Conservation (phyloP, 1,140 invertebrate species). For the Ips nitidus region DNA sequence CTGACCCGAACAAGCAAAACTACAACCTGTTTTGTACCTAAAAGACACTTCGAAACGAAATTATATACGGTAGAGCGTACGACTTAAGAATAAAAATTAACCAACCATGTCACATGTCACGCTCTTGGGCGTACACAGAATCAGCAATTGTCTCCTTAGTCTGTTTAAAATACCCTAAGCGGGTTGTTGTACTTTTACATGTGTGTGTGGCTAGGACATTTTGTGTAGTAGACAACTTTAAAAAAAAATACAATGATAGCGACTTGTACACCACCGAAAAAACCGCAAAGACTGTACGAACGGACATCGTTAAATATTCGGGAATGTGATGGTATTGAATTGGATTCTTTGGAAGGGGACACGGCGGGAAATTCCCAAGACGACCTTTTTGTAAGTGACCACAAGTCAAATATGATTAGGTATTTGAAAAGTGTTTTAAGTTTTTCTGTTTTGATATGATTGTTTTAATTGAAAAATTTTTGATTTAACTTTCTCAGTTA, state of each 20-base stretch:
- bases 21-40: no score
- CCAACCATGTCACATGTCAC: slow-evolving; percentile 50
- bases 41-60: slow-evolving; percentile 12
- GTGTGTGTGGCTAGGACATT: background rate
- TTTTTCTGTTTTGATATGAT: no score
- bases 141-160: slow-evolving; percentile 43
- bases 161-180: slow-evolving; percentile 30
- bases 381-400: slow-evolving; percentile 21
- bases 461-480: no score
- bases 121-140: slow-evolving; percentile 48
- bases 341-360: slow-evolving; percentile 48
- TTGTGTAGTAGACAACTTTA: background rate
- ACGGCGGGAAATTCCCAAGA: slow-evolving; percentile 6
- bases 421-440: no score
- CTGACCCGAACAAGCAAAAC: no score
- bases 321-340: slow-evolving; percentile 45
- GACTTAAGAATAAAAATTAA: slow-evolving; percentile 47
- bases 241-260: slow-evolving; percentile 31
- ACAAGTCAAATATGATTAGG: no score
- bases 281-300: slow-evolving; percentile 41
- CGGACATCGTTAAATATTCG: slow-evolving; percentile 38
- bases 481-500: no score
- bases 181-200: slow-evolving; percentile 22
- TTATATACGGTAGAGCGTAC: slow-evolving; percentile 37
- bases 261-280: slow-evolving; percentile 37